These are phyloP conservation scores for Pachydiplax longipennis DNA, from an alignment of 2,888 invertebrate species.

Conservation along the genomic window DNA sequence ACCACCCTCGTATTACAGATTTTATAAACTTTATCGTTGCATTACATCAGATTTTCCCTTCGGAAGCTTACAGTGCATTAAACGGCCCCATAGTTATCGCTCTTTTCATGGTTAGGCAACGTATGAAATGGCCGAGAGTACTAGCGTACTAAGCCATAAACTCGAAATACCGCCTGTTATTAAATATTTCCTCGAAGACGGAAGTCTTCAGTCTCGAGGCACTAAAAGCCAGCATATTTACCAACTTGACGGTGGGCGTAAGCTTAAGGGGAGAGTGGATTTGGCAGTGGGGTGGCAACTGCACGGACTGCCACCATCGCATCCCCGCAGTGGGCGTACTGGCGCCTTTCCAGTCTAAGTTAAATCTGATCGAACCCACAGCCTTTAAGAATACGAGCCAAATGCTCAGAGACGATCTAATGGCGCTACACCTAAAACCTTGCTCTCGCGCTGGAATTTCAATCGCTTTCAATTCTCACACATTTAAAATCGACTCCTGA, in stretches of 20 bases:
- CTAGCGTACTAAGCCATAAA: too few relatives aligned
- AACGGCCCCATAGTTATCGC: too few relatives aligned
- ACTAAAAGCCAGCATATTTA: background rate
- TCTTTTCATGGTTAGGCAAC: too few relatives aligned
- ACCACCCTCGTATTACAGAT: too few relatives aligned
- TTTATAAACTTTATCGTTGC: too few relatives aligned
- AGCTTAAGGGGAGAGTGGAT: background rate
- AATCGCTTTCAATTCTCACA: background rate
- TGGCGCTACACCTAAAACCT: background rate
- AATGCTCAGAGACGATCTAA: background rate
- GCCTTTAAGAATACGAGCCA: background rate
- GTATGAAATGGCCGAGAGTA: too few relatives aligned
- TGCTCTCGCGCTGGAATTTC: background rate
- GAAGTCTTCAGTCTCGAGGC: background rate
- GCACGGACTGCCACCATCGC: background rate
- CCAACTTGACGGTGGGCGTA: background rate
- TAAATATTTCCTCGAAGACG: background rate
- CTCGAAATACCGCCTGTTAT: too few relatives aligned
- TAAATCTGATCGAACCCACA: slow-evolving; percentile 10
- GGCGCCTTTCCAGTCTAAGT: slow-evolving; percentile 5
- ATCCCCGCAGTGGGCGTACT: background rate
- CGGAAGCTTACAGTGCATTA: too few relatives aligned
- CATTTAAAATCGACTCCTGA: background rate
- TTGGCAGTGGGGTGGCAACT: background rate
- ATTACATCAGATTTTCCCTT: too few relatives aligned